phyloP scores from a whole-genome alignment of 2,113 vertebrate genomes.

The Cyanoramphus novaezelandiae region DNA sequence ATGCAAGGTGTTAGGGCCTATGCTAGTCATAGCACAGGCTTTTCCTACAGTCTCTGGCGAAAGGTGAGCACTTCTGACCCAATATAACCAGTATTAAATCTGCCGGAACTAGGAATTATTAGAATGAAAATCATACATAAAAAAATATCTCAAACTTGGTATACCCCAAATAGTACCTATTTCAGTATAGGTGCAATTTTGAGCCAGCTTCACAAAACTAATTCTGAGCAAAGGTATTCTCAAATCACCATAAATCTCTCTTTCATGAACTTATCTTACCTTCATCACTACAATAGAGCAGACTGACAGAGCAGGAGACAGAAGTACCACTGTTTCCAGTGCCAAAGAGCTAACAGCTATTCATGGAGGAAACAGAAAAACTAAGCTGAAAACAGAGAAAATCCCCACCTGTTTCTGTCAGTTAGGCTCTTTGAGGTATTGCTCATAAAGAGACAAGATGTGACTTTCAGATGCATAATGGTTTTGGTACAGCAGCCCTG shows the following conservation, averaged over 20 bases:
- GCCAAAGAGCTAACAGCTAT: not conserved
- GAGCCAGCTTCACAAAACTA: not conserved
- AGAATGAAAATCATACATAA: not conserved
- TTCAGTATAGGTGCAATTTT: not conserved
- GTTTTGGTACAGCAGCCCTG: not conserved
- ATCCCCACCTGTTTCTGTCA: not conserved
- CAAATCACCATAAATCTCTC: not conserved
- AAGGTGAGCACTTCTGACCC: not conserved
- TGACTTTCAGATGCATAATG: not conserved
- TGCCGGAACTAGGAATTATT: slow-evolving; percentile 29
- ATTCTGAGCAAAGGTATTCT: not conserved
- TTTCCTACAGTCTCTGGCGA: not conserved
- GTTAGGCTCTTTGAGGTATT: not conserved
- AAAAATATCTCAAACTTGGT: not conserved
- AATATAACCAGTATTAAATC: not conserved
- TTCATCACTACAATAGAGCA: not conserved
- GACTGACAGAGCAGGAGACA: not conserved
- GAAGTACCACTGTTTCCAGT: not conserved
- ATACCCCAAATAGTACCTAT: not conserved
- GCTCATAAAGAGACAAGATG: not conserved
- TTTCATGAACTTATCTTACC: not conserved
- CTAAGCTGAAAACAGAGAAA: not conserved
- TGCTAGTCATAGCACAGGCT: not conserved
- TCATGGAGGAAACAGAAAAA: not conserved
- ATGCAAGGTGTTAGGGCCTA: not conserved